Evolutionary conservation across 2,113 vertebrate genomes (phyloP).

Genomic region (Axis porcinus): DNA sequence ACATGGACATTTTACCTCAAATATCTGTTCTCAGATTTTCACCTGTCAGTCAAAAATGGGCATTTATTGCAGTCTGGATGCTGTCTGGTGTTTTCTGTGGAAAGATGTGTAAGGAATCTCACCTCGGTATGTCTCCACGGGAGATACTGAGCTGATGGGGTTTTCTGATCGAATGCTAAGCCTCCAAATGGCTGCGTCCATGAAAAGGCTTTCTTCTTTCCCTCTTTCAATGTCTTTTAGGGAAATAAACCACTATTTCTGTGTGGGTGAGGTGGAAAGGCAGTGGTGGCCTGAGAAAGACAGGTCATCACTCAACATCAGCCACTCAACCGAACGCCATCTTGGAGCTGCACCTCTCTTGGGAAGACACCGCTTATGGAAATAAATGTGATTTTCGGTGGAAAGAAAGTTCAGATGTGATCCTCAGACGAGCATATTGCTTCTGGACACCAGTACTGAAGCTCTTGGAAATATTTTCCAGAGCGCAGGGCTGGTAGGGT

Average conservation of each 20-base stretch:
- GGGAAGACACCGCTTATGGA: accelerated
- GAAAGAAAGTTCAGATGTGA: not conserved
- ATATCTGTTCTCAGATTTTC: not conserved
- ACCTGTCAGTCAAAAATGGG: not conserved
- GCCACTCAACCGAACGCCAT: accelerated
- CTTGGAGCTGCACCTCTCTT: not conserved
- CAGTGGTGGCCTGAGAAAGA: not conserved
- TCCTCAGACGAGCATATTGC: not conserved
- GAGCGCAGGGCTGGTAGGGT: not conserved
- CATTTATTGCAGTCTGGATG: not conserved
- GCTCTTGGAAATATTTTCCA: not conserved
- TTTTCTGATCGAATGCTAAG: not conserved
- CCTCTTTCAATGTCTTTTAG: not conserved
- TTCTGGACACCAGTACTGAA: not conserved
- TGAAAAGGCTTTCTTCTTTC: not conserved
- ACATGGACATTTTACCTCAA: not conserved
- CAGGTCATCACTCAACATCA: accelerated
- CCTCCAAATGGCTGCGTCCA: not conserved
- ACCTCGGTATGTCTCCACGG: not conserved
- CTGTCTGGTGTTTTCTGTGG: not conserved
- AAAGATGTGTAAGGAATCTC: too few species aligned
- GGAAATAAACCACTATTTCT: not conserved
- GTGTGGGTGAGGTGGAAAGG: too few species aligned
- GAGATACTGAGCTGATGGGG: not conserved
- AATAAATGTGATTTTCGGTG: not conserved